Percentiles rank a stretch among this genome's conserved stretches.
Evolutionary conservation across 2,888 invertebrate genomes (phyloP).

Genomic region (Julus scanicus): DNA sequence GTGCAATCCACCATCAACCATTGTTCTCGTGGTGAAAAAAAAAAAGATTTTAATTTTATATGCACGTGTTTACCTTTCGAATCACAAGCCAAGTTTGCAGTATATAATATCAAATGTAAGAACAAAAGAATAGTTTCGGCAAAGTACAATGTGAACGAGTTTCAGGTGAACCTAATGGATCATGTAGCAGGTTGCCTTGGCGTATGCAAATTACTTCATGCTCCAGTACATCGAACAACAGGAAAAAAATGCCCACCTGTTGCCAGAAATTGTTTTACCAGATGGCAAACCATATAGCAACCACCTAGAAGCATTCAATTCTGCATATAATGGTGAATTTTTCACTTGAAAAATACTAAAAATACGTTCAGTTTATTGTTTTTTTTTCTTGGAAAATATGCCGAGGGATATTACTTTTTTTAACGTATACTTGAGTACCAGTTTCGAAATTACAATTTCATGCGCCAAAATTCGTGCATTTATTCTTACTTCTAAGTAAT

Average conservation of each 20-base stretch:
- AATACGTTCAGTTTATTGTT: not conserved
- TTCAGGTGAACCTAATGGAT: not conserved
- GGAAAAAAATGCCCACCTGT: not conserved
- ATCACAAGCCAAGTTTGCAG: not conserved
- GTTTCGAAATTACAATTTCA: too few species aligned
- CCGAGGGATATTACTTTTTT: not conserved
- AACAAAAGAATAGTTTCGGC: not conserved
- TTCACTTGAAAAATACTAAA: too few species aligned
- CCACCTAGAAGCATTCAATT: not conserved
- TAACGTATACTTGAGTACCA: too few species aligned
- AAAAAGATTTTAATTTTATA: not conserved
- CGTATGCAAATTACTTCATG: not conserved
- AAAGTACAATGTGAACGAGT: not conserved
- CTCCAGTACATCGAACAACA: not conserved
- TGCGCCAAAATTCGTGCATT: too few species aligned
- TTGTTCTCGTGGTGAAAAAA: not conserved
- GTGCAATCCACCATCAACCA: not conserved
- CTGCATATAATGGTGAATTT: not conserved
- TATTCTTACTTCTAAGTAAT: too few species aligned
- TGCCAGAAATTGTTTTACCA: conserved; percentile 1
- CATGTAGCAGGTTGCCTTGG: not conserved
- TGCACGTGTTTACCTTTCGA: not conserved
- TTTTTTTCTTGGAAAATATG: not conserved
- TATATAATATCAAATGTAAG: not conserved
- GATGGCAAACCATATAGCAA: not conserved